phyloP scores from a whole-genome alignment of 2,888 invertebrate genomes.

The Ariolimax columbianus region DNA sequence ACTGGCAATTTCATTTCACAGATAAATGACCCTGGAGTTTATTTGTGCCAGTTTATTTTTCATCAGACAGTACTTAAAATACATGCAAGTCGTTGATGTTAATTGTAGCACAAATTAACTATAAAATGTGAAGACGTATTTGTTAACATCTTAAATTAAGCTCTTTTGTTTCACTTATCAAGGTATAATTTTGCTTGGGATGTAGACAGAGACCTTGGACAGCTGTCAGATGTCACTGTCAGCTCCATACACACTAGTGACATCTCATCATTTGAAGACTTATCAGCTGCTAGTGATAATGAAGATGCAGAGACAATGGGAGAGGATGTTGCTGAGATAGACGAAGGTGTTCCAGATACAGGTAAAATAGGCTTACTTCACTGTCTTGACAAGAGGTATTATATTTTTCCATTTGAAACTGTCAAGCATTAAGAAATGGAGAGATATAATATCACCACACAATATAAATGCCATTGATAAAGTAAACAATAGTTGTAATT shows the following conservation, averaged over 20 bases:
- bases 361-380: not conserved
- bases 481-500: too few species aligned
- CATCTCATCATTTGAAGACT: constrained; percentile 74
- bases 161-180: not conserved
- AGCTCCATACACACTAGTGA: constrained; percentile 80
- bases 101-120: not conserved
- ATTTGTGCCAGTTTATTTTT: too few species aligned
- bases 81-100: not conserved
- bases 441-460: too few species aligned
- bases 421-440: too few species aligned
- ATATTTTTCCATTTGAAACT: too few species aligned
- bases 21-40: too few species aligned
- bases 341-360: not conserved
- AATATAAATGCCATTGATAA: too few species aligned
- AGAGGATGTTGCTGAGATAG: constrained; percentile 28
- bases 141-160: not conserved
- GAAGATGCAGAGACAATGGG: constrained; percentile 14
- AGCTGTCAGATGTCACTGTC: constrained; percentile 74
- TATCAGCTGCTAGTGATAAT: constrained; percentile 20
- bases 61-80: too few species aligned
- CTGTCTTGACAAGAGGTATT: not conserved
- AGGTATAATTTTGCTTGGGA: constrained; percentile 71
- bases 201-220: constrained; percentile 59
- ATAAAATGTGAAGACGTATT: not conserved
- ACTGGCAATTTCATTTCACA: too few species aligned